Conservation (phyloP, 2,113 vertebrate genomes). For the Petrocephalus microphthalmus region DNA sequence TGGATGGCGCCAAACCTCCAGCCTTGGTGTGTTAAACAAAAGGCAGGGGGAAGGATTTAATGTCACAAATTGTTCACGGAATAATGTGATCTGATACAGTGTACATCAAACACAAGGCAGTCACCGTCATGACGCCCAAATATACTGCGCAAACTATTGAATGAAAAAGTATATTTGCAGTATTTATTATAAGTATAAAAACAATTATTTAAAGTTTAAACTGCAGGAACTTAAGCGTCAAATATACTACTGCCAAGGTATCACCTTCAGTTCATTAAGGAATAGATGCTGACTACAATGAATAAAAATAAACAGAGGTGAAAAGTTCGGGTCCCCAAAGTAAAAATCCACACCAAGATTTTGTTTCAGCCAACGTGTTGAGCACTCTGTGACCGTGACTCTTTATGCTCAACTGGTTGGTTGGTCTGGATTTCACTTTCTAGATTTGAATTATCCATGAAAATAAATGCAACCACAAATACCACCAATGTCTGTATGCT, state of each 20-base stretch:
- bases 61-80: background rate
- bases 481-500: background rate
- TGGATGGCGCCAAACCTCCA: slow-evolving; percentile 92
- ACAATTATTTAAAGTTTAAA: background rate
- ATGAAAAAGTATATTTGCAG: no score
- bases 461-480: background rate
- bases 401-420: no score
- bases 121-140: background rate
- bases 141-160: background rate
- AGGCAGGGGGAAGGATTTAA: background rate
- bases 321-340: no score
- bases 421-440: no score
- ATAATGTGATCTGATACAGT: background rate
- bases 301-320: background rate
- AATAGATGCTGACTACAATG: background rate
- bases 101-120: background rate
- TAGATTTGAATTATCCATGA: background rate
- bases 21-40: slow-evolving; percentile 55
- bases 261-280: background rate
- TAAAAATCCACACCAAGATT: no score
- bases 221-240: background rate
- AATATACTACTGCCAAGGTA: background rate
- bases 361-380: no score
- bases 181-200: no score
- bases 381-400: no score